These are phyloP conservation scores for Brachionus paranguensis DNA, from an alignment of 1,140 invertebrate species.

Conservation along the genomic window DNA sequence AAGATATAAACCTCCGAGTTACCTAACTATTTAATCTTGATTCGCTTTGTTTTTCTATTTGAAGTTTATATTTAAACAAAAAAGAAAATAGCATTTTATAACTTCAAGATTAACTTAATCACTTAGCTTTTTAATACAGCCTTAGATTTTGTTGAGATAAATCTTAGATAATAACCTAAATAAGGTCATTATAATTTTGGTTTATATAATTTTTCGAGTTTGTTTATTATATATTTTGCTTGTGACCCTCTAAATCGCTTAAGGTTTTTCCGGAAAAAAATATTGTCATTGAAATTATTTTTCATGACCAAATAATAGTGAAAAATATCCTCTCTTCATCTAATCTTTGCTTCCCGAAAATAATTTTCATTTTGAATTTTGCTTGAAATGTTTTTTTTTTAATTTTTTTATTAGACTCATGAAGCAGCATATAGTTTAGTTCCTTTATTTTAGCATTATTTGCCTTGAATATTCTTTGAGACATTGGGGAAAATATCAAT, in stretches of 20 bases:
- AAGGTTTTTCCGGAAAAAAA: not conserved
- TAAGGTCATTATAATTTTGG: conserved; percentile 28
- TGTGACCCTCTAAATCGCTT: conserved; percentile 5
- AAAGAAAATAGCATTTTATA: conserved; percentile 10
- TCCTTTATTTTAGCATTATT: not conserved
- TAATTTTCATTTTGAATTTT: not conserved
- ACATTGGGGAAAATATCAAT: not conserved
- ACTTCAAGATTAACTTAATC: conserved; percentile 38
- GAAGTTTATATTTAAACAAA: not conserved
- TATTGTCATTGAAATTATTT: not conserved
- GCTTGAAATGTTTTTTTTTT: not conserved
- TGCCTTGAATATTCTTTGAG: not conserved
- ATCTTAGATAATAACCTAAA: conserved; percentile 39
- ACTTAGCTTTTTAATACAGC: conserved; percentile 26
- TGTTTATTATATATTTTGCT: not conserved
- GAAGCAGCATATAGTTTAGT: not conserved
- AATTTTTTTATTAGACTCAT: not conserved
- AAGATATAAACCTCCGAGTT: not conserved
- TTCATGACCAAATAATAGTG: not conserved
- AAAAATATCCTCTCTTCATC: not conserved
- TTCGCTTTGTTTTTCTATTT: not conserved
- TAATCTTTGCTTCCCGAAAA: not conserved
- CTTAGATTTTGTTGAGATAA: not conserved
- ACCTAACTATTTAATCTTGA: conserved; percentile 38
- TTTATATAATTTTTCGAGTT: conserved; percentile 30